A percentile compares a stretch with the other conserved stretches of the same genome.
phyloP scores from a whole-genome alignment of 2,113 vertebrate genomes.

The Platysteira castanea region DNA sequence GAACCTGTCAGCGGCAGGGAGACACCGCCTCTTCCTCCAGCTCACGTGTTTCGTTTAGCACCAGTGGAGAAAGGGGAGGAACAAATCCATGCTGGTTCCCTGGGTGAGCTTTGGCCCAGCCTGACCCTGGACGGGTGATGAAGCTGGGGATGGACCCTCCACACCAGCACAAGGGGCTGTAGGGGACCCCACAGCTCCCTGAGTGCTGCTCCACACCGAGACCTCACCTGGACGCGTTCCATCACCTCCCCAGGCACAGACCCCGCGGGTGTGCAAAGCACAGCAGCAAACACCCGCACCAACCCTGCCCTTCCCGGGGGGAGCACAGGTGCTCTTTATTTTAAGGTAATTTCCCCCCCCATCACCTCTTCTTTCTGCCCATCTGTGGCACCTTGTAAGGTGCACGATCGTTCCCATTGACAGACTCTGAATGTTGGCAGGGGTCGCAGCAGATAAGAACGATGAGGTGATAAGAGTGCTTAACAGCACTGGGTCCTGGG shows the following conservation, averaged over 20 bases:
- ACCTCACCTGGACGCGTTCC: not conserved
- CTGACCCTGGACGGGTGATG: rapidly evolving
- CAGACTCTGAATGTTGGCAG: not conserved
- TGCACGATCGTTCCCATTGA: not conserved
- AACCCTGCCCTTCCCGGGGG: not conserved
- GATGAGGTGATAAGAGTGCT: slow-evolving; percentile 51
- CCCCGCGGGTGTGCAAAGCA: not conserved
- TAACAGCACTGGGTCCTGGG: slow-evolving; percentile 1
- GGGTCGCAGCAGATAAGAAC: slow-evolving; percentile 19
- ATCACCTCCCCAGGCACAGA: not conserved
- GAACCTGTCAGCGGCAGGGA: not conserved
- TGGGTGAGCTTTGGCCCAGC: not conserved
- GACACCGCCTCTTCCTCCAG: not conserved
- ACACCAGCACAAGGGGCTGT: not conserved
- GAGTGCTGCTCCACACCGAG: not conserved
- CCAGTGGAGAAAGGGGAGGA: not conserved
- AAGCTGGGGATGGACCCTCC: not conserved
- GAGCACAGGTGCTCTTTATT: not conserved
- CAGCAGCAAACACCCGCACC: not conserved
- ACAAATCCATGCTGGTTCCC: not conserved
- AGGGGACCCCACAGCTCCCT: not conserved
- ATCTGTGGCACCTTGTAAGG: not conserved
- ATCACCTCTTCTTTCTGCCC: not conserved
- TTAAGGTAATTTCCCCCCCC: not conserved
- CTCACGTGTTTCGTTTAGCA: rapidly evolving